Evolutionary conservation across 1,140 invertebrate genomes (phyloP).

Genomic region (Calliopsis andreniformis): DNA sequence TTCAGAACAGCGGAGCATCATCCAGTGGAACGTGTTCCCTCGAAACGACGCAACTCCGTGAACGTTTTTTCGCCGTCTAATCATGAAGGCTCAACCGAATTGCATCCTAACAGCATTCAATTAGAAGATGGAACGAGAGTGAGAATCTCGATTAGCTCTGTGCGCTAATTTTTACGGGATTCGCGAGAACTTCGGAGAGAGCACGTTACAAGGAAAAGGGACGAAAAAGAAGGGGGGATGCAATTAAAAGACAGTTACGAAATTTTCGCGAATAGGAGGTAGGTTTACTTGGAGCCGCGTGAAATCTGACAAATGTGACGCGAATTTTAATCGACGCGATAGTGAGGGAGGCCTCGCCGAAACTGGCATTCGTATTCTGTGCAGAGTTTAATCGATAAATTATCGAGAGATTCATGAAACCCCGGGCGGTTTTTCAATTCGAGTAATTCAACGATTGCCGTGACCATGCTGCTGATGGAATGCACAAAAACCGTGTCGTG

Average conservation of each 20-base stretch:
- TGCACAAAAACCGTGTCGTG: constrained; percentile 40
- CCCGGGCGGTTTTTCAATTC: constrained; percentile 55
- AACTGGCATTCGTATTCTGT: constrained; percentile 58
- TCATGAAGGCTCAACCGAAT: background rate
- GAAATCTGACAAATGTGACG: constrained; percentile 57
- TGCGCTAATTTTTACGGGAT: background rate
- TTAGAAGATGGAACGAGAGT: background rate
- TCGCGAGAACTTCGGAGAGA: background rate
- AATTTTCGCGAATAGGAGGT: constrained; percentile 31
- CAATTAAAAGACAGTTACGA: constrained; percentile 27
- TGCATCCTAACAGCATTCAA: background rate
- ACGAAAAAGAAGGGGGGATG: background rate
- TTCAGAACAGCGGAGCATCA: background rate
- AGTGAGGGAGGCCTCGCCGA: background rate
- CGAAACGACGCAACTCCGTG: background rate
- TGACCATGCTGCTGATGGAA: constrained; percentile 29
- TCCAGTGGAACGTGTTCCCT: background rate
- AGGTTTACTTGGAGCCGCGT: constrained; percentile 19
- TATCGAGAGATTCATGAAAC: constrained; percentile 64
- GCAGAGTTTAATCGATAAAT: constrained; percentile 67
- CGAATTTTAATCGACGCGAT: constrained; percentile 52
- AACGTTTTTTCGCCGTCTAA: background rate
- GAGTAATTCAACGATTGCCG: constrained; percentile 59
- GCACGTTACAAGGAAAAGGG: background rate
- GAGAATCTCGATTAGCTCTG: no score